Base-by-base conservation (phyloP, 2,113 vertebrate species). In the Psilopsiagon aymara region DNA sequence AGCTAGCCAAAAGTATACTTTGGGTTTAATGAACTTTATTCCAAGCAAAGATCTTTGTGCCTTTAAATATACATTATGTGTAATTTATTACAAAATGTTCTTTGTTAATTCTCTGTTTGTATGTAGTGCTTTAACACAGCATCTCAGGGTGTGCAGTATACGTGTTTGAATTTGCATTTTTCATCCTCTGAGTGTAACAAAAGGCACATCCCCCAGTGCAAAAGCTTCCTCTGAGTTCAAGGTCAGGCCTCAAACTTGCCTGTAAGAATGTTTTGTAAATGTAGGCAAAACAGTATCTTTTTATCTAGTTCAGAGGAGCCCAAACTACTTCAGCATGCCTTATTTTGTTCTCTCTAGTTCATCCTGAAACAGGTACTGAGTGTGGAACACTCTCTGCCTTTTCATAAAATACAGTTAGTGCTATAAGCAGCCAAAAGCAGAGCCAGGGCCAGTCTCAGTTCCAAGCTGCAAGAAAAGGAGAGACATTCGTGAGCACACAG, bases 401-500 rank as follows among this genome's bases (percentile, higher is more conserved):
- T 69, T 47, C 0, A 0, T 15, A 8, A 75, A 67, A 51, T 10
- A 47, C 5, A 23, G 12, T 27, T 68, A 62, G 57, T 0, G 1
- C 24, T 37, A 25, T 3, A 2, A 78, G 39, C 5, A 57, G n/a
- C 13, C 59, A 44, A 81, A 88, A 92, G 35, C 55, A 68, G 51
- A 64, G 68, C 24, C 1, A 4, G 25, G 52, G 75, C 44, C 44
- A 57, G 43, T 25, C 20, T 62, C 49, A 46, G 52, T 44, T 62
- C 53, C 13, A 13, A 44, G 43, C 18, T 70, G 82, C 33, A n/a
- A 25, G 80, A 68, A 66, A 41, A 25, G 28, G 27, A 70, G 35
- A 20, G 18, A 39, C 1, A 3, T 5, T 6, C 46, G 39, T 0
- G 0, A 57, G 24, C 57, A 28, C 44, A 43, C 37, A 88, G 59